Evolutionary conservation across 2,888 invertebrate genomes (phyloP).

Genomic region (Watsonalla binaria): DNA sequence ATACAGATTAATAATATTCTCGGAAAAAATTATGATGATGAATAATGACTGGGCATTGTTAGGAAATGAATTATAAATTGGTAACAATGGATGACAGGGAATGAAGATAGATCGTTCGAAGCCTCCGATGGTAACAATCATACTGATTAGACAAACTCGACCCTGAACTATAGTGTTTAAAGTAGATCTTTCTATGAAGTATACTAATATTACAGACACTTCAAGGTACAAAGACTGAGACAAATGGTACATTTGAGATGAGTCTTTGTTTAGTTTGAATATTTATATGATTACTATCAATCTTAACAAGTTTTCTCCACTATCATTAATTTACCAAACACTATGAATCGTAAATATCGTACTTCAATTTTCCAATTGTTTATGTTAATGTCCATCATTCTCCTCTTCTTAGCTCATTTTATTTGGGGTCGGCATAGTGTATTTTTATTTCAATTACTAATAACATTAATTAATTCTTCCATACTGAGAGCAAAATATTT

Average conservation of each 20-base stretch:
- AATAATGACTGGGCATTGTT: conserved; percentile 1
- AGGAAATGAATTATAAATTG: not conserved
- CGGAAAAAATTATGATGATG: not conserved
- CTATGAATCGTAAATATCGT: no score
- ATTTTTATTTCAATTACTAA: no score
- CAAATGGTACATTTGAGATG: no score
- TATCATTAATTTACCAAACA: no score
- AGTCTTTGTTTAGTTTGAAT: not conserved
- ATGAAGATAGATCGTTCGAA: not conserved
- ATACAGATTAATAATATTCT: not conserved
- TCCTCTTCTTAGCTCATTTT: no score
- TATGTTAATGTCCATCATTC: no score
- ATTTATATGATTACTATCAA: no score
- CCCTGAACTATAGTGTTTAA: not conserved
- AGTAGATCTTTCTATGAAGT: not conserved
- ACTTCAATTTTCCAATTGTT: no score
- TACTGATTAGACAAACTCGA: not conserved
- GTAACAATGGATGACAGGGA: not conserved
- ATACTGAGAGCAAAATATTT: no score
- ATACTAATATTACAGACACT: not conserved
- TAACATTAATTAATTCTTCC: no score
- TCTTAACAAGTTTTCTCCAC: no score
- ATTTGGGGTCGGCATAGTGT: no score
- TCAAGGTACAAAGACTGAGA: not conserved
- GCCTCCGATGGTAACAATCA: not conserved